Evolutionary conservation across 1,140 invertebrate genomes (phyloP).

Genomic region (Apocrypta bakeri): DNA sequence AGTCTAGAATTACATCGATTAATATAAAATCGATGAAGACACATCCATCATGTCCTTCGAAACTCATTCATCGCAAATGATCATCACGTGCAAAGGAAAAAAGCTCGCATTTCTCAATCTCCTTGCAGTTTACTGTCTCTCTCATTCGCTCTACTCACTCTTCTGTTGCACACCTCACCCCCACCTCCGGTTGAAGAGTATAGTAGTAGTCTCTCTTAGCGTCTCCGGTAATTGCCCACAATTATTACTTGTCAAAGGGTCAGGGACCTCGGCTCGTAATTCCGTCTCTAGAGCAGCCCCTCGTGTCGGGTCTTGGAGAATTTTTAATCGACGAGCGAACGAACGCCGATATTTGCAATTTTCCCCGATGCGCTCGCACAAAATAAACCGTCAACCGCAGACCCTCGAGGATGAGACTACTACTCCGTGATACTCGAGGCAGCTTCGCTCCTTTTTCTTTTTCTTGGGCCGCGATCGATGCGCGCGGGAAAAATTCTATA

Average conservation of each 20-base stretch:
- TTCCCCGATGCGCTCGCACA: slow-evolving; percentile 52
- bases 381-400: slow-evolving; percentile 49
- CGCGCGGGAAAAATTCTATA: slow-evolving; percentile 34
- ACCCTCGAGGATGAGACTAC: slow-evolving; percentile 55
- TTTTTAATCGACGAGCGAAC: slow-evolving; percentile 60
- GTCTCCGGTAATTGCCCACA: slow-evolving; percentile 64
- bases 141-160: slow-evolving; percentile 56
- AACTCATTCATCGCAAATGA: background rate
- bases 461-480: slow-evolving; percentile 33
- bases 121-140: slow-evolving; percentile 3
- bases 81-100: background rate
- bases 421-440: slow-evolving; percentile 23
- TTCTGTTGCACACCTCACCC: background rate
- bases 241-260: slow-evolving; percentile 66
- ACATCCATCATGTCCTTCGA: background rate
- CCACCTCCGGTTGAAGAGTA: background rate
- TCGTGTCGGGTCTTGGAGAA: slow-evolving; percentile 56
- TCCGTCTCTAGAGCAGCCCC: slow-evolving; percentile 6
- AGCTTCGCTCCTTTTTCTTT: slow-evolving; percentile 40
- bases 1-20: no score
- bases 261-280: slow-evolving; percentile 56
- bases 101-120: slow-evolving; percentile 9
- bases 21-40: background rate
- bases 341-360: slow-evolving; percentile 61
- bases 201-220: slow-evolving; percentile 53